Base-by-base conservation (phyloP, 92 coral and sea anemone genomes). In the Hydrozoanthus gracilis region DNA sequence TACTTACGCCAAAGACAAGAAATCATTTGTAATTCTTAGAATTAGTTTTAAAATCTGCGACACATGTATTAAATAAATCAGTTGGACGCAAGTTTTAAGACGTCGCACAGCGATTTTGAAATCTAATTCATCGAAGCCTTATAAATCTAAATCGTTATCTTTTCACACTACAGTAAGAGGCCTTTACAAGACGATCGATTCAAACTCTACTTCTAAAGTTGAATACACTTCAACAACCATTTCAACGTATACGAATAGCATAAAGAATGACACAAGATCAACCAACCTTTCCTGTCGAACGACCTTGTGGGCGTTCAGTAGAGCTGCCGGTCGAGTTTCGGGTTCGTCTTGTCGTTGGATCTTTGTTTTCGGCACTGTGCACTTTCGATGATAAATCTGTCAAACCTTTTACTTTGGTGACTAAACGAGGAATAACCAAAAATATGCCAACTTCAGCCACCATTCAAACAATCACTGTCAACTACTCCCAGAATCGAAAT, bases 331-430 rank as follows among this genome's bases (percentile, higher is more conserved):
- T 77, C 16, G 91, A 75, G 56, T 92, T 91, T 85, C 88, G 91
- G 20, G 55, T 79, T 50, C 93, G 89, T 73, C 82, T 94, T 44
- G 93, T 51, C 15, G 84, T 54, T 54, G 88, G 75, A 61, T 89
- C 93, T 74, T 77, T 76, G 65, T 52, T 83, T 66, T 91, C 91
- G 6, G 87, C 90, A 66, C 79, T 49, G 74, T 78, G 86, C 17
- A 87, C 93, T 88, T 91, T 91, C 86, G 86, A 88, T 61, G 98
- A 90, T 71, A 96, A 86, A 79, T 89, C 98, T 77, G 98, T 83
- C 78, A 93, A 94, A 50, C 95, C 96, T 67, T 90, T 94, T 70
- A 96, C 99, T 85, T 96, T 96, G 44, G 98, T 88, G 50, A 96
- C 99, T 96, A 74, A 15, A 78, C 58, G 91, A 91, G n/a, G 61